Evolutionary conservation across 2,113 vertebrate species (phyloP).

Genomic region (Psephotus haematonotus): DNA sequence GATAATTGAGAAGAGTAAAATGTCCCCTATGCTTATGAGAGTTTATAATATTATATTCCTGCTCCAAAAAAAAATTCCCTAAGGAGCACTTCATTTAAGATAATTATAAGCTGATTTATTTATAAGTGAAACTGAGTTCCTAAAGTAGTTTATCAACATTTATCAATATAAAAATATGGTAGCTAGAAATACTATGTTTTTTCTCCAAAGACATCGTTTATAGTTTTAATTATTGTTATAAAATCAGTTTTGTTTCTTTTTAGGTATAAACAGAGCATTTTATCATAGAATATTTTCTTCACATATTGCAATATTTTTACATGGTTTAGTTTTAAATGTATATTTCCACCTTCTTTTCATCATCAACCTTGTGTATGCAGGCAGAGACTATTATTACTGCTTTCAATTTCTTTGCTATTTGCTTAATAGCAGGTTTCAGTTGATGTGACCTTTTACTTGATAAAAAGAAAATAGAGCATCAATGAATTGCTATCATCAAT

Average conservation of each 20-base stretch:
- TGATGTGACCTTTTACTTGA: constrained; percentile 66
- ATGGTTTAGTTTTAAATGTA: neutral
- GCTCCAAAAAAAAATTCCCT: neutral
- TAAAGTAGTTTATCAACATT: neutral
- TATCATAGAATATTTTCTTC: neutral
- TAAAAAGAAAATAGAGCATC: constrained; percentile 64
- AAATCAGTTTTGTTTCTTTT: neutral
- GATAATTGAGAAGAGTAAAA: neutral
- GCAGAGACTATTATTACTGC: constrained; percentile 46
- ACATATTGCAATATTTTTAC: constrained; percentile 31
- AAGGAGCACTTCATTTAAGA: neutral
- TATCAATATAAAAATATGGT: neutral
- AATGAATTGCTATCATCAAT: constrained; percentile 59
- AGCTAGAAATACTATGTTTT: neutral
- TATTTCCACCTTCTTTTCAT: constrained; percentile 41
- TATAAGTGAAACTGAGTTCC: neutral
- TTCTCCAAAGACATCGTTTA: neutral
- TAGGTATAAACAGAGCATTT: neutral
- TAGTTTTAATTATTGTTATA: neutral
- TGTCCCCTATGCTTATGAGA: neutral
- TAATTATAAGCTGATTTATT: neutral
- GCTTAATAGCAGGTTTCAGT: constrained; percentile 63
- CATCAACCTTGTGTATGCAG: neutral
- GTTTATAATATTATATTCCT: neutral
- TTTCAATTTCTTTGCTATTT: constrained; percentile 67